Evolutionary conservation across 23 tunicate genomes (phyloP), one percentile per base, ranked within the genome.

Genomic region (Ciona savignyi): DNA sequence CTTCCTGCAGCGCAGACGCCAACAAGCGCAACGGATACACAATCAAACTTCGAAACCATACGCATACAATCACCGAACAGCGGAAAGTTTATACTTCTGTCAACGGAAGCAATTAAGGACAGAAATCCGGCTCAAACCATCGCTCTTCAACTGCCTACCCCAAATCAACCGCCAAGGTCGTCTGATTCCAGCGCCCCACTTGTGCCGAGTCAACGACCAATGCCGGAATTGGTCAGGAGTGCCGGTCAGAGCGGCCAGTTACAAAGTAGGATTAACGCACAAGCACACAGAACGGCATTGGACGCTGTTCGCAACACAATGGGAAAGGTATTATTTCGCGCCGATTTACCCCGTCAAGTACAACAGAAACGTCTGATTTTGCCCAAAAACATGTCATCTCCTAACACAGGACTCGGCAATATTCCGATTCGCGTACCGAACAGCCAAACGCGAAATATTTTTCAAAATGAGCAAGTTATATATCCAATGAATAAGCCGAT

Each of bases 271-370:
- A 77, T 70, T 61, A 35, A 77, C 71, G 81, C 89, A 24, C 77
- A 77, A 29, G 89, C 82, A 22, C 89, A 83, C 62, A 65, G 61
- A 6, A 66, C 60, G 20, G 89, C 89, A 1, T 70, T 83, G 2
- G 89, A 83, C 24, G 77, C 77, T 2, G 89, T 65, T 0, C 29
- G 89, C 70, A 83, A 35, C 35, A 32, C 79, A 2, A 77, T 77
- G 72, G 73, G 77, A n/a, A 42, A 42, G 15, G 71, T 23, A 9
- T 22, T n/a, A n/a, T 25, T 63, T 9, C 67, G 22, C 4, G 34
- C 33, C 4, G 61, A 33, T 25, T 64, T 6, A 48, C 61, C 33
- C n/a, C 9, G 56, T 9, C 56, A 42, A 42, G 15, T 42, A 15
- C 56, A 9, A 6, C 56, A 6, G 15, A 82, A 82, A 61, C 72